A percentile compares a stretch with the other conserved stretches of the same genome.
Evolutionary conservation across 2,888 invertebrate species (phyloP).

Genomic region (Malthinus seriepunctatus): DNA sequence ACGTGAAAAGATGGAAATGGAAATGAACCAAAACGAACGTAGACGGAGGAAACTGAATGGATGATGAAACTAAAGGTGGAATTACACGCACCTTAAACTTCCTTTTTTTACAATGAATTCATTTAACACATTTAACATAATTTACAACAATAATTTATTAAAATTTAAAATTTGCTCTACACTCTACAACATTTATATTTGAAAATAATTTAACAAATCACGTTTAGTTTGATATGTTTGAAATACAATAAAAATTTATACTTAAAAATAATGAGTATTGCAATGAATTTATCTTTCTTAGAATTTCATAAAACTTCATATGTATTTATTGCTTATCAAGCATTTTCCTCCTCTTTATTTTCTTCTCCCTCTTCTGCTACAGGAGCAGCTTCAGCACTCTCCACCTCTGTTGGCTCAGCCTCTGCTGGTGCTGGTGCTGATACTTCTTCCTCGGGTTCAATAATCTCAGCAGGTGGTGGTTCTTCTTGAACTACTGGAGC

Average conservation of each 20-base stretch:
- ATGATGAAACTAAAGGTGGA: no score
- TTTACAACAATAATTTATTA: background rate
- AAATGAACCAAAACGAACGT: no score
- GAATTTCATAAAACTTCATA: background rate
- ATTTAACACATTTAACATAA: background rate
- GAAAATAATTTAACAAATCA: constrained; percentile 4
- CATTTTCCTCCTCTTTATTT: background rate
- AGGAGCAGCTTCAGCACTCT: no score
- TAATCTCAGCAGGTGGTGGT: no score
- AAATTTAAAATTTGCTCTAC: background rate
- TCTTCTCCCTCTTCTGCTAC: background rate
- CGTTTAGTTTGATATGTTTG: background rate
- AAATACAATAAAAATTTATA: background rate
- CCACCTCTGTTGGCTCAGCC: no score
- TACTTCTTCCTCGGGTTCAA: no score
- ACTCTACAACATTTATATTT: background rate
- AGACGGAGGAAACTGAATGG: no score
- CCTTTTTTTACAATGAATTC: no score
- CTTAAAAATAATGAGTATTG: constrained; percentile 6
- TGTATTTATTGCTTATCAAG: background rate
- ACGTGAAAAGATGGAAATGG: no score
- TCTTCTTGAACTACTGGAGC: no score
- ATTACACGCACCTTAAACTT: no score
- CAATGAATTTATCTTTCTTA: constrained; percentile 1
- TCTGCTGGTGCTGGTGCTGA: no score